Evolutionary conservation across 1,140 invertebrate species (phyloP).

Genomic region (Drosophila kurseongensis): DNA sequence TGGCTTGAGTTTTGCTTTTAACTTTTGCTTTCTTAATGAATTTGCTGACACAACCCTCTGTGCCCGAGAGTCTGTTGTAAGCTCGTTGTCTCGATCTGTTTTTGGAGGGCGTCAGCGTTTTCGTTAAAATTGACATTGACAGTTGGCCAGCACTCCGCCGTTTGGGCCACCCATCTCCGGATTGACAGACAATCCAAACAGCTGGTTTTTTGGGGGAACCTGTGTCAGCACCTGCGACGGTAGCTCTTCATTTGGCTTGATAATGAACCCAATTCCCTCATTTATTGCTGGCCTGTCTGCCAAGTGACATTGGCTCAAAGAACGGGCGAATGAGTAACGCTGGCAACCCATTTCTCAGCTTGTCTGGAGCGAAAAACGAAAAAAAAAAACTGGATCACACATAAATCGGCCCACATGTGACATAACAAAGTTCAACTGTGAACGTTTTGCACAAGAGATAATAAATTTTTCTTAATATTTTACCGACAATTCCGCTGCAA

Average conservation of each 20-base stretch:
- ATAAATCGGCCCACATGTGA: conserved; percentile 65
- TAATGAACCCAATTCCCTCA: conserved; percentile 49
- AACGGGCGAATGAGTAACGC: conserved; percentile 6
- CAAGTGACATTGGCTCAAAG: conserved; percentile 6
- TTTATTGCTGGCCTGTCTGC: conserved; percentile 6
- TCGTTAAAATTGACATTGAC: conserved; percentile 77
- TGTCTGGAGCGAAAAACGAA: background rate
- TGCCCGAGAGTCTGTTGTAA: conserved; percentile 44
- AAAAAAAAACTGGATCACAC: conserved; percentile 45
- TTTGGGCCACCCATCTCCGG: background rate
- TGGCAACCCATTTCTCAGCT: background rate
- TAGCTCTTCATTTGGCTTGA: conserved; percentile 36
- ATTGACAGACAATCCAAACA: conserved; percentile 10
- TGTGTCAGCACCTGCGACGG: conserved; percentile 30
- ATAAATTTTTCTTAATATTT: conserved; percentile 61
- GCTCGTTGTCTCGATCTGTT: conserved; percentile 18
- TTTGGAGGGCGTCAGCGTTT: conserved; percentile 73
- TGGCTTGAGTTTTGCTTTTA: conserved; percentile 27
- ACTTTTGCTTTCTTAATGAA: conserved; percentile 66
- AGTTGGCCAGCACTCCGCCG: conserved; percentile 30
- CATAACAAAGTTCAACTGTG: conserved; percentile 79
- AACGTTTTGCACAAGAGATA: conserved; percentile 76
- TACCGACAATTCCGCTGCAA: conserved; percentile 37
- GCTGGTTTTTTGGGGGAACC: conserved; percentile 25
- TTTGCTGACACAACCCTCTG: conserved; percentile 68